Evolutionary conservation across 1,140 invertebrate species (phyloP).

Genomic region (Papilio polytes): DNA sequence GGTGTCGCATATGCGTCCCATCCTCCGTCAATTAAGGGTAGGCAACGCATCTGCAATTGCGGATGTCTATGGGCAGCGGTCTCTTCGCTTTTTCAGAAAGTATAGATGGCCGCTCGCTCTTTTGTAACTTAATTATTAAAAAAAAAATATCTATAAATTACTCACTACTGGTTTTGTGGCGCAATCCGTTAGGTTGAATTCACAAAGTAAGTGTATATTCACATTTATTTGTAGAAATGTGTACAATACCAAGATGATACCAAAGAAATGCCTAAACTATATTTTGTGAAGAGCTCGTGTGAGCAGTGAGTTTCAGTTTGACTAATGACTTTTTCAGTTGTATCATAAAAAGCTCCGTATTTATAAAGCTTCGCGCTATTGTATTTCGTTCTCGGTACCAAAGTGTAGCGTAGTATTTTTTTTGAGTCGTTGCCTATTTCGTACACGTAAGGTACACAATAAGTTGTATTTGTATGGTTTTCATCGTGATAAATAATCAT

Average conservation of each 20-base stretch:
- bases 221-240: not conserved
- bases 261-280: not conserved
- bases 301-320: not conserved
- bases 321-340: slow-evolving; percentile 26
- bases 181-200: not conserved
- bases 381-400: not conserved
- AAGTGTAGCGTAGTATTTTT: slow-evolving; percentile 1
- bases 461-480: slow-evolving; percentile 12
- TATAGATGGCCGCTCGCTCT: too few relatives aligned
- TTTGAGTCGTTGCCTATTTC: slow-evolving; percentile 7
- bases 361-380: slow-evolving; percentile 16
- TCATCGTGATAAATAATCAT: slow-evolving; percentile 22
- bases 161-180: too few relatives aligned
- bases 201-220: not conserved
- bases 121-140: too few relatives aligned
- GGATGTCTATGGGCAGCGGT: too few relatives aligned
- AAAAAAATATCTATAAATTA: too few relatives aligned
- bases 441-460: slow-evolving; percentile 11
- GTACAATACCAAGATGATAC: not conserved
- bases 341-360: not conserved
- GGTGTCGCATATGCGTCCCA: too few relatives aligned
- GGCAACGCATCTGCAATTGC: too few relatives aligned
- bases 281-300: not conserved
- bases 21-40: too few relatives aligned
- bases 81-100: too few relatives aligned